Percentiles rank a stretch among this genome's conserved stretches.
phyloP scores from a whole-genome alignment of 2,888 invertebrate species.

The Polymixis lichenea region DNA sequence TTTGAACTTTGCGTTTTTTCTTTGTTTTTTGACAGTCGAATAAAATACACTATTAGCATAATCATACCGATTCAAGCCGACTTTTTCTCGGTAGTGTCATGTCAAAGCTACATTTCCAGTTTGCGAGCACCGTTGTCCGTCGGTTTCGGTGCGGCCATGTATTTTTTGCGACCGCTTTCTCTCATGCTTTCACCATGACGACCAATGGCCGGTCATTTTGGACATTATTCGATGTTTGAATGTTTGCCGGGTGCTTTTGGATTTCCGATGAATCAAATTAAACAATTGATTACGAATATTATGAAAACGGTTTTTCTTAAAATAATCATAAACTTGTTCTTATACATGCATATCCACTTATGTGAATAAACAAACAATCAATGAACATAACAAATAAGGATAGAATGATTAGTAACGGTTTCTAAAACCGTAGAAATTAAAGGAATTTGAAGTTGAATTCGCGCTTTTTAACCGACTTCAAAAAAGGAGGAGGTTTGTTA shows the following conservation, averaged over 20 bases:
- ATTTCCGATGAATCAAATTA: constrained; percentile 20
- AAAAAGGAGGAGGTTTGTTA: too few relatives aligned
- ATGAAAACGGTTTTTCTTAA: too few relatives aligned
- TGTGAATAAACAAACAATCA: not conserved
- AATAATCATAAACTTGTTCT: constrained; percentile 2
- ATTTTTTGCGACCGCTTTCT: constrained; percentile 79
- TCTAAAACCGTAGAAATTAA: not conserved
- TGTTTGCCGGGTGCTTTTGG: constrained; percentile 30
- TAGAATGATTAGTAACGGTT: not conserved
- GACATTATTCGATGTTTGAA: constrained; percentile 65
- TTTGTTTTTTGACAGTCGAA: constrained; percentile 12
- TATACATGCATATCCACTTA: not conserved
- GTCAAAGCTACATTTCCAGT: constrained; percentile 58
- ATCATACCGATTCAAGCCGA: not conserved
- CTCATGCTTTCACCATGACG: constrained; percentile 77
- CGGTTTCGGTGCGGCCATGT: constrained; percentile 66
- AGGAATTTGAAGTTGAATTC: not conserved
- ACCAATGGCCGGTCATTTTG: constrained; percentile 66
- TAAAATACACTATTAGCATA: not conserved
- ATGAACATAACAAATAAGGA: not conserved
- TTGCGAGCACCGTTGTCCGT: constrained; percentile 64
- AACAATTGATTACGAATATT: constrained; percentile 1
- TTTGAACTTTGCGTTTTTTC: not conserved
- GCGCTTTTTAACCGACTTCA: too few relatives aligned
- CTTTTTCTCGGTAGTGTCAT: constrained; percentile 30